Base-by-base conservation (phyloP, 2,888 invertebrate species). In the Cyaniris semiargus region DNA sequence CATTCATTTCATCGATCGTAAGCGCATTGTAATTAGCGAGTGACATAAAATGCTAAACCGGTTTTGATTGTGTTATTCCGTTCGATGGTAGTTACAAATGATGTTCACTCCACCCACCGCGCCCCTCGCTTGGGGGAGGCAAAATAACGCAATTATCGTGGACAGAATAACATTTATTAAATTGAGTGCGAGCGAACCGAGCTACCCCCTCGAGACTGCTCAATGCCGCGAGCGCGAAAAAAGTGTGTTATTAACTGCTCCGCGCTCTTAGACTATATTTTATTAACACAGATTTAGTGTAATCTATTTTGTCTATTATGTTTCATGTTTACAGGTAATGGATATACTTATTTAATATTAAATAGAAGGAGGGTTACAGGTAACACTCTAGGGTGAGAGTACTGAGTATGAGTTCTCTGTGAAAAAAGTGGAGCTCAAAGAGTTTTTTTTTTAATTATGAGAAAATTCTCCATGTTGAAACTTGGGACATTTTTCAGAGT, bases 281-380 rank as follows among this genome's bases (percentile, higher is more conserved):
- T 82, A 82, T 82, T 83, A 81, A 81, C 81, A 79, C 82, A 80
- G 82, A 82, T 81, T 85, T 84, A 82, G 85, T 85, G 89, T 18
- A 44, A 3, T 13, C 0, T 44, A 44, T 44, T 44, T 15, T 53
- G 48, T 48, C 48, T 53, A 53, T 5, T 53, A 18, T 48, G 15
- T 48, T 48, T 48, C 48, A 48, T 38, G 38, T 38, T 38, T 38
- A 38, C 38, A 15, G 15, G 15, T 48, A 48, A 15, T 48, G 48
- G 48, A 15, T 48, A 15, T 15, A 48, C 48, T 15, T 48, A 48
- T 4, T 48, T 38, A 38, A 38, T 15, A 48, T 48, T 13, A 15
- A 48, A 15, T 48, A 48, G 48, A 0, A 48, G 48, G 4, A 48
- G 48, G 15, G 5, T 48, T 15, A 48, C 48, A 48, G 6, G 10